Evolutionary conservation across 2,888 invertebrate species (phyloP), one percentile per base, ranked within the genome.

Genomic region (Campoplex capitator): DNA sequence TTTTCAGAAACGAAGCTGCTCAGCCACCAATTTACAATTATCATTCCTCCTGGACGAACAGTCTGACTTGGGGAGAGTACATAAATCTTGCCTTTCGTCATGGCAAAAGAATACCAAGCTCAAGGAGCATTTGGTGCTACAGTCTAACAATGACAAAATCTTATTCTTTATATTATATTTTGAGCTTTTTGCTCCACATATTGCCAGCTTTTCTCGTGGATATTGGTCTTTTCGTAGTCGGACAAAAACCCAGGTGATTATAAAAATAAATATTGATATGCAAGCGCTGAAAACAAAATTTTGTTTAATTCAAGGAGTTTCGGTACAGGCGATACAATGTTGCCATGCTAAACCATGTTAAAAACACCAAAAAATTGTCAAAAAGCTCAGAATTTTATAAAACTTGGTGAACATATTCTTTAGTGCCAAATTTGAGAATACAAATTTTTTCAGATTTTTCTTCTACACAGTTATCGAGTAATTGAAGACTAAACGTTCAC

Each of bases 161-260:
- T 89, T 95, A 94, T 54, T 95, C 95, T 89, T 88, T 93, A 38
- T 94, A 88, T 80, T 91, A 90, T 28, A 67, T 96, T 54, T 94
- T 96, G 85, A 94, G 95, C 85, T 95, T 96, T 89, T 93, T 96
- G 45, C 95, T 96, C 90, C 97, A 97, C 93, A 94, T 96, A 87
- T 89, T 96, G 80, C 97, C 97, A 0, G 97, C 97, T 0, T 95
- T 96, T 88, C 89, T 96, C 7, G 94, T 96, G 83, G 97, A 97
- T 91, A 85, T 95, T 23, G 95, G 95, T 1, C 94, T 95, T 74
- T 92, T 95, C 68, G 80, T 96, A 13, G 92, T 95, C 23, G 96
- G 96, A 56, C 95, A 95, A 89, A 95, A 95, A 91, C 95, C 96
- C 83, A 95, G 95, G 96, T 95, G 90, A 91, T 92, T 67, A 3